Conservation (phyloP, 2,888 invertebrate species). For the Notodonta dromedarius region DNA sequence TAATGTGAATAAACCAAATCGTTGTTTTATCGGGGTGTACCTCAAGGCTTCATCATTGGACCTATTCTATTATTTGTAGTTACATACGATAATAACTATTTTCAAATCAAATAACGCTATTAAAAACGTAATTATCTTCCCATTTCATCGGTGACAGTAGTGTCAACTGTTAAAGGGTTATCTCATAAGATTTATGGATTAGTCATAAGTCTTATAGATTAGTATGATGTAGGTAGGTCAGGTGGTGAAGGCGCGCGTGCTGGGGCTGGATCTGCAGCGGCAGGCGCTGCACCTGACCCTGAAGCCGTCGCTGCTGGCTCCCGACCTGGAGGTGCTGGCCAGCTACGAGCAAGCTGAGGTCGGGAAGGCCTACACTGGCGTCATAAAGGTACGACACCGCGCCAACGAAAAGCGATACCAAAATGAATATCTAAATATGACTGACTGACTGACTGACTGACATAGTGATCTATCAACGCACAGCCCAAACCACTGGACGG, state of each 20-base stretch:
- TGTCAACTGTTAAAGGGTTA: not conserved
- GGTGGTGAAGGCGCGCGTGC: conserved; percentile 84
- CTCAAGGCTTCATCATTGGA: not conserved
- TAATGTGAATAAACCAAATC: not conserved
- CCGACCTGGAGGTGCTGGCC: conserved; percentile 78
- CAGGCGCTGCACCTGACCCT: conserved; percentile 85
- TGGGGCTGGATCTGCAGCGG: conserved; percentile 72
- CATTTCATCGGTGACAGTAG: not conserved
- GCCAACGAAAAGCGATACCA: too few relatives aligned
- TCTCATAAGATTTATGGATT: too few relatives aligned
- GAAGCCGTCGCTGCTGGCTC: conserved; percentile 86
- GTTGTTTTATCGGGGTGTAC: not conserved
- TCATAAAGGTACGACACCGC: conserved; percentile 71
- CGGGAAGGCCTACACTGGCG: conserved; percentile 82
- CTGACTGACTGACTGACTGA: too few relatives aligned
- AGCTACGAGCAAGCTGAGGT: conserved; percentile 76
- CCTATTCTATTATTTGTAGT: not conserved
- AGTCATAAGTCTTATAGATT: not conserved
- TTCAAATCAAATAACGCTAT: too few relatives aligned
- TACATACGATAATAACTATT: too few relatives aligned
- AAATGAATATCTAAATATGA: too few relatives aligned
- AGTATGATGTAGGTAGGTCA: conserved; percentile 70
- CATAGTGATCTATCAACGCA: too few relatives aligned
- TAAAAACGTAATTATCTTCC: too few relatives aligned
- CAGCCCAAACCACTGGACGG: too few relatives aligned